phyloP scores from a whole-genome alignment of 2,797 vertebrate species.

The Enteromius radiatus region DNA sequence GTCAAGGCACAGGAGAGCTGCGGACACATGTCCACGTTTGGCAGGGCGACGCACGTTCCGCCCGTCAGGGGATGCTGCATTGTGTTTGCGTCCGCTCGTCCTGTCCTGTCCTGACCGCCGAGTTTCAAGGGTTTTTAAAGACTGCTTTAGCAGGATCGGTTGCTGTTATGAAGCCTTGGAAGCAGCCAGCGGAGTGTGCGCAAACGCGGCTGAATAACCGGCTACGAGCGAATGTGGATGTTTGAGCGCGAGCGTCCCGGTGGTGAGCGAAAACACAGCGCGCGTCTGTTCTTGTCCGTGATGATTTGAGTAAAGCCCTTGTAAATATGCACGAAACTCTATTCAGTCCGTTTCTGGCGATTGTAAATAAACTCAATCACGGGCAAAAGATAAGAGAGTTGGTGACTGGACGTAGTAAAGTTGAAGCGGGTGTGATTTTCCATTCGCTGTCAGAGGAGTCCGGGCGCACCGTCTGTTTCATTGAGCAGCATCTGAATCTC shows the following conservation, averaged over 20 bases:
- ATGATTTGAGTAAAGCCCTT: background rate
- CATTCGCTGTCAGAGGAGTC: constrained; percentile 84
- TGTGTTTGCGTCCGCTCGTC: constrained; percentile 76
- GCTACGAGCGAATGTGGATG: constrained; percentile 1
- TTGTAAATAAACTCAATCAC: background rate
- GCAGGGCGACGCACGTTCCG: constrained; percentile 93
- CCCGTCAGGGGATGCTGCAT: constrained; percentile 96
- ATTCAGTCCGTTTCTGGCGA: background rate
- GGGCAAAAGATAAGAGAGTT: constrained; percentile 68
- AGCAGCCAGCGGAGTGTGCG: constrained; percentile 30
- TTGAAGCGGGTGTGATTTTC: constrained; percentile 76
- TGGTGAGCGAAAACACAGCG: constrained; percentile 45
- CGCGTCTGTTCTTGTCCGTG: constrained; percentile 15
- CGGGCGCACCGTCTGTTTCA: constrained; percentile 79
- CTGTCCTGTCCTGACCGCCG: constrained; percentile 76
- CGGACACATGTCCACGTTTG: constrained; percentile 93
- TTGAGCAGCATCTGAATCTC: constrained; percentile 82
- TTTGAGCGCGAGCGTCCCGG: constrained; percentile 29
- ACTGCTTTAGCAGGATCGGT: constrained; percentile 36
- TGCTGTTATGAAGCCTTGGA: constrained; percentile 28
- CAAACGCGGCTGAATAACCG: constrained; percentile 1
- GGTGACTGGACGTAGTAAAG: constrained; percentile 76
- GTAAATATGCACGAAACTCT: constrained; percentile 23
- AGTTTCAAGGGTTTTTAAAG: constrained; percentile 55
- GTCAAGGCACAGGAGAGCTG: constrained; percentile 97